Conservation (phyloP, 2,797 vertebrate genomes). For the Xiphorhynchus erythropygius region DNA sequence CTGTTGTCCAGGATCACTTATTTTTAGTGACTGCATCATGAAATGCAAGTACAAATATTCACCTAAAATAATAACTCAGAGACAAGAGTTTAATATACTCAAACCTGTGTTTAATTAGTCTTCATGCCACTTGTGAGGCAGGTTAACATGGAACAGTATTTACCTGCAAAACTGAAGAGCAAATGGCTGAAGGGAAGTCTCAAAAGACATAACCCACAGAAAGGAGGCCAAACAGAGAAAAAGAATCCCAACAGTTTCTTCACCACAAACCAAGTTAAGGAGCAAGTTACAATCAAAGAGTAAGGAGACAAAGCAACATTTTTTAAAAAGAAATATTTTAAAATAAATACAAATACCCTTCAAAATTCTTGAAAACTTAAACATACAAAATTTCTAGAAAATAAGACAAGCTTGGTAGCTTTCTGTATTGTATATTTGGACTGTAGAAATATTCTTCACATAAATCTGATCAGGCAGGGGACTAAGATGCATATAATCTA, state of each 20-base stretch:
- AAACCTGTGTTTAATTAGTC: background rate
- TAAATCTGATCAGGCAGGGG: background rate
- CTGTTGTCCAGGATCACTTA: conserved; percentile 55
- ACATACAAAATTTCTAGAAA: background rate
- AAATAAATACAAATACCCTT: background rate
- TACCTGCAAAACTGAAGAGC: background rate
- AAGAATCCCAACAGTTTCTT: background rate
- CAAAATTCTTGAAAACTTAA: background rate
- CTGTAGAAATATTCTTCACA: background rate
- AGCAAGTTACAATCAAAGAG: background rate
- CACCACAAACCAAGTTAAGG: background rate
- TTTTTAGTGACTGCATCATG: conserved; percentile 39
- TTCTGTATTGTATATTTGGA: background rate
- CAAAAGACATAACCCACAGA: background rate
- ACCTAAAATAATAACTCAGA: background rate
- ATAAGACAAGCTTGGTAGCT: background rate
- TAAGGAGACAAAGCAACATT: background rate
- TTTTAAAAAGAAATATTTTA: background rate
- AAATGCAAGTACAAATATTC: background rate
- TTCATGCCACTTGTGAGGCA: background rate
- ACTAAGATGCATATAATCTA: background rate
- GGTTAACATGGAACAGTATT: background rate
- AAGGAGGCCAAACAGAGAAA: background rate
- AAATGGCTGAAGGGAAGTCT: background rate
- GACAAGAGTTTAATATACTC: background rate